phyloP scores from a whole-genome alignment of 53 echinoderm and acorn worm genomes.

The Glandiceps talaboti region DNA sequence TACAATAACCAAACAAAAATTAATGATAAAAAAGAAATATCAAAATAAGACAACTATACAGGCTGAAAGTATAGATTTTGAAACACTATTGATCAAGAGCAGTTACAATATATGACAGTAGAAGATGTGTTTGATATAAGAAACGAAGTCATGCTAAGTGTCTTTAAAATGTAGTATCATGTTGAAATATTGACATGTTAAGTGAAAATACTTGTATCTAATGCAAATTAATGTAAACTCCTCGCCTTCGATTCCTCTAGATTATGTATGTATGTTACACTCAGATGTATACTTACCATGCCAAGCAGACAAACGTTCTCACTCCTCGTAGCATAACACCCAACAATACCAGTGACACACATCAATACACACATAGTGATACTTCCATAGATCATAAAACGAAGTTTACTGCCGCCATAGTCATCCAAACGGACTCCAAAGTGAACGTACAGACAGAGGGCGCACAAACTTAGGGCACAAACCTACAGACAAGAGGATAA shows the following conservation, averaged over 20 bases:
- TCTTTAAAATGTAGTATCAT: neutral
- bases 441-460: neutral
- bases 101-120: too few species aligned
- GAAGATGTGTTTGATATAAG: neutral
- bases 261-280: too few species aligned
- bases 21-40: too few species aligned
- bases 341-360: neutral
- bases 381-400: neutral
- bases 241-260: too few species aligned
- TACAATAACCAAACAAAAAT: too few species aligned
- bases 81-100: too few species aligned
- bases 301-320: neutral
- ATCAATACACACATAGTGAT: neutral
- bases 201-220: neutral
- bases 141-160: neutral
- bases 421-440: neutral
- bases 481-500: too few species aligned
- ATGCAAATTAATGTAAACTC: neutral
- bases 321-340: neutral
- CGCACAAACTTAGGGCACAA: neutral
- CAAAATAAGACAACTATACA: too few species aligned
- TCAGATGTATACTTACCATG: neutral
- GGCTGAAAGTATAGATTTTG: too few species aligned
- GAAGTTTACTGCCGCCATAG: neutral
- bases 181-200: neutral